These are phyloP conservation scores for Phyllostomus discolor DNA, from an alignment of 2,113 vertebrate genomes.

Conservation along the genomic window DNA sequence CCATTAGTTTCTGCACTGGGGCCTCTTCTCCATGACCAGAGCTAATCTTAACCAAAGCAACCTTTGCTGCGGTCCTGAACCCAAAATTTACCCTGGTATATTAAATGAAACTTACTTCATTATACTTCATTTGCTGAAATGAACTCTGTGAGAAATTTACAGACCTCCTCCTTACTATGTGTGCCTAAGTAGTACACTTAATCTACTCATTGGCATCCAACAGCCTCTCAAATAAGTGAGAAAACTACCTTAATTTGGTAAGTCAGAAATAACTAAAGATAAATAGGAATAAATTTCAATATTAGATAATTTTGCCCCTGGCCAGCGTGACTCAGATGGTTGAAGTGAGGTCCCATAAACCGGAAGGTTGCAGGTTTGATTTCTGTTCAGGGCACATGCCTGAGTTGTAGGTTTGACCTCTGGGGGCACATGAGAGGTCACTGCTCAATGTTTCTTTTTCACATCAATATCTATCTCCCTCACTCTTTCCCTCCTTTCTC, in stretches of 20 bases:
- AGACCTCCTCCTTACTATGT: accelerated
- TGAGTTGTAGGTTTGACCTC: too few relatives aligned
- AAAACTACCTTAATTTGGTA: not conserved
- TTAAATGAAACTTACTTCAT: not conserved
- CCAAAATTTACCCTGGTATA: not conserved
- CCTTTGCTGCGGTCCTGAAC: not conserved
- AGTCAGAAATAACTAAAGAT: not conserved
- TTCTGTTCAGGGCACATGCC: too few relatives aligned
- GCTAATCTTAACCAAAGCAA: not conserved
- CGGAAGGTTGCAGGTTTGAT: too few relatives aligned
- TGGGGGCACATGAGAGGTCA: too few relatives aligned
- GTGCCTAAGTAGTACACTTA: not conserved
- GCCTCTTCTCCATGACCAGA: not conserved
- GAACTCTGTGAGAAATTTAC: not conserved
- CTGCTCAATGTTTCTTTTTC: too few relatives aligned
- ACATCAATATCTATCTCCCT: too few relatives aligned
- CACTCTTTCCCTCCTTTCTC: too few relatives aligned
- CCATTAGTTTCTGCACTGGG: not conserved
- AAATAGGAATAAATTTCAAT: not conserved
- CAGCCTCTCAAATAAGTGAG: not conserved
- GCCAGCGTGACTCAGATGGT: too few relatives aligned
- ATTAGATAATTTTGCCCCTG: not conserved
- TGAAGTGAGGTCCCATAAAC: too few relatives aligned
- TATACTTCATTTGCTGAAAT: not conserved
- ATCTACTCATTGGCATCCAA: not conserved